phyloP scores from a whole-genome alignment of 1,140 invertebrate genomes.

The Riptortus pedestris region DNA sequence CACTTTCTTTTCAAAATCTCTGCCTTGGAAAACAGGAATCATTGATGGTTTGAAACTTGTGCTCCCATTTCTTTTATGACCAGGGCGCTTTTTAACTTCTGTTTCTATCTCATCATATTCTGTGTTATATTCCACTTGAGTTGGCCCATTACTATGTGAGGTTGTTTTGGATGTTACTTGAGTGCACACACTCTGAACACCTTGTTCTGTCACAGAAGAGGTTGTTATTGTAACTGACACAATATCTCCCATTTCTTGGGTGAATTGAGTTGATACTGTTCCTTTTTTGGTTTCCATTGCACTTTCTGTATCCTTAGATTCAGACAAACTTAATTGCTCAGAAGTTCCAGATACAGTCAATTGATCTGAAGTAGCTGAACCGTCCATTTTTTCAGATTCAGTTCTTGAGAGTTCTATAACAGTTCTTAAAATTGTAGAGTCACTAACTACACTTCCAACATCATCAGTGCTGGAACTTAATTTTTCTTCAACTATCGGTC shows the following conservation, averaged over 20 bases:
- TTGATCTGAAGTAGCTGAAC: conserved; percentile 43
- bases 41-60: conserved; percentile 37
- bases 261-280: conserved; percentile 34
- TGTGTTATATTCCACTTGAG: conserved; percentile 45
- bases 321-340: conserved; percentile 33
- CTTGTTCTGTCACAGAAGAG: conserved; percentile 40
- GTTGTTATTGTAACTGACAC: conserved; percentile 46
- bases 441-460: conserved; percentile 30
- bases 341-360: conserved; percentile 36
- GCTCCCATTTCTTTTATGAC: conserved; percentile 47
- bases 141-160: conserved; percentile 43
- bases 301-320: conserved; percentile 33
- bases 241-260: conserved; percentile 33
- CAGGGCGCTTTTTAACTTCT: conserved; percentile 37
- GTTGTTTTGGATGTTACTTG: conserved; percentile 32
- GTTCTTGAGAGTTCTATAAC: conserved; percentile 42
- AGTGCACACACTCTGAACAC: conserved; percentile 41
- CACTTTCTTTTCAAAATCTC: conserved; percentile 23
- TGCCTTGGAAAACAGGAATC: conserved; percentile 30
- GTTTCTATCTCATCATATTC: conserved; percentile 40
- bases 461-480: conserved; percentile 18
- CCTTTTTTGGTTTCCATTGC: conserved; percentile 31
- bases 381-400: conserved; percentile 40
- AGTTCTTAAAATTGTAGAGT: conserved; percentile 35
- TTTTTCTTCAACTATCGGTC: conserved; percentile 34